Evolutionary conservation across 2,888 invertebrate genomes (phyloP).

Genomic region (Tinea semifulvella): DNA sequence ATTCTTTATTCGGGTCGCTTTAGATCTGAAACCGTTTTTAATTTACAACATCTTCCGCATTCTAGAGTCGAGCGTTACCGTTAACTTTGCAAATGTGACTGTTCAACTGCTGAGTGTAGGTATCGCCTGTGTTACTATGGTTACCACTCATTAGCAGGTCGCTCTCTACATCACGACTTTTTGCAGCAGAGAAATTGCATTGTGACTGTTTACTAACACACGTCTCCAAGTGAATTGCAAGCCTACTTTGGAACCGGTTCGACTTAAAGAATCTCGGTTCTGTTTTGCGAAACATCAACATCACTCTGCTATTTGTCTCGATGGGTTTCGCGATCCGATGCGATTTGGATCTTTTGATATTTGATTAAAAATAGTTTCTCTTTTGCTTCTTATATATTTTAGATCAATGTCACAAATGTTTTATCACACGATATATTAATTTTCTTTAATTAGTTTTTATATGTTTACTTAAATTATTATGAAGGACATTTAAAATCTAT

Average conservation of each 20-base stretch:
- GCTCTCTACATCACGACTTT: slow-evolving; percentile 11
- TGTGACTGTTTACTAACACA: slow-evolving; percentile 22
- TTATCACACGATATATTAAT: too few species aligned
- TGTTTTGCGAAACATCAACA: slow-evolving; percentile 24
- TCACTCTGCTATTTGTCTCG: slow-evolving; percentile 12
- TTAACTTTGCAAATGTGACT: slow-evolving; percentile 5
- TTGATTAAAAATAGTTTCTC: too few species aligned
- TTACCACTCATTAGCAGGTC: slow-evolving; percentile 14
- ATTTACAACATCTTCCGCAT: not conserved
- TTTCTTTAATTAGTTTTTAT: too few species aligned
- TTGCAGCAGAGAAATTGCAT: slow-evolving; percentile 13
- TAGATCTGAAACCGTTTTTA: not conserved
- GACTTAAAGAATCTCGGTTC: slow-evolving; percentile 34
- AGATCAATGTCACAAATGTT: too few species aligned
- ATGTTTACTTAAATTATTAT: too few species aligned
- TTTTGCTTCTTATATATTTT: too few species aligned
- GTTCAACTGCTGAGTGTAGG: not conserved
- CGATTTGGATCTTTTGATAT: slow-evolving; percentile 1
- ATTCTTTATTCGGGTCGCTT: too few species aligned
- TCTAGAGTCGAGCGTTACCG: not conserved
- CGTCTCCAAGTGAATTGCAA: slow-evolving; percentile 40
- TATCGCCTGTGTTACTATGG: slow-evolving; percentile 3
- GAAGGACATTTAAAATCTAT: too few species aligned
- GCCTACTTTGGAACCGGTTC: slow-evolving; percentile 55
- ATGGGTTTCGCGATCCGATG: slow-evolving; percentile 4